These are phyloP conservation scores for Byasa hedistus DNA, from an alignment of 2,888 invertebrate genomes.

Conservation along the genomic window DNA sequence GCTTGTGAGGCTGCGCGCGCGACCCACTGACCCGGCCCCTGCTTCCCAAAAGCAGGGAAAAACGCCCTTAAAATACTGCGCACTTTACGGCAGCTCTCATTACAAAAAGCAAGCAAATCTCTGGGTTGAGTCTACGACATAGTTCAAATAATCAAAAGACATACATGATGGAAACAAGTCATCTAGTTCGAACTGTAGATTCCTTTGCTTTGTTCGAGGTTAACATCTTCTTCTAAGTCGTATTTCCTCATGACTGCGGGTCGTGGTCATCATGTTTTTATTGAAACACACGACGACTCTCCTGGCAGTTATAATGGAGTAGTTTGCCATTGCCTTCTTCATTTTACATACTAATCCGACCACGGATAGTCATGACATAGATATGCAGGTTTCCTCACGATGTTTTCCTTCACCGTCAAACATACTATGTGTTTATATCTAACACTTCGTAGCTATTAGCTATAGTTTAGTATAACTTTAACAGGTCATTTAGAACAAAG, in stretches of 20 bases:
- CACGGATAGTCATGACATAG: no score
- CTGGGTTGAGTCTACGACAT: neutral
- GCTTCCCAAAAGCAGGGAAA: conserved; percentile 49
- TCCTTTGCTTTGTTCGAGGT: conserved; percentile 9
- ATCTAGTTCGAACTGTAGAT: conserved; percentile 42
- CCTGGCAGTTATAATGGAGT: no score
- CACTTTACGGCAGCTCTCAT: conserved; percentile 37
- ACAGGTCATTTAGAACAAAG: neutral
- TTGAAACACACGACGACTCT: no score
- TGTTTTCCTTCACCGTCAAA: no score
- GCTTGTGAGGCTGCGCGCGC: conserved; percentile 79
- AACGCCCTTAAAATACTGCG: conserved; percentile 38
- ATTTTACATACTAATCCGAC: no score
- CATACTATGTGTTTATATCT: conserved; percentile 16
- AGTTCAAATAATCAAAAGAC: conserved; percentile 1
- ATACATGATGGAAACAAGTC: conserved; percentile 30
- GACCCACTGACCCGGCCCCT: conserved; percentile 82
- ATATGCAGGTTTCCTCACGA: no score
- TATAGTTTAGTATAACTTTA: neutral
- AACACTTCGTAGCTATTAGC: neutral
- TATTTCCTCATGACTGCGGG: no score
- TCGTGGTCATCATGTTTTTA: no score
- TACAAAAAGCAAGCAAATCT: conserved; percentile 22
- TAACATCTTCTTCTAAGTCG: no score
- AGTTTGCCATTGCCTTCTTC: no score